Conservation (phyloP, 2,113 vertebrate genomes). For the Cyprinodon tularosa region DNA sequence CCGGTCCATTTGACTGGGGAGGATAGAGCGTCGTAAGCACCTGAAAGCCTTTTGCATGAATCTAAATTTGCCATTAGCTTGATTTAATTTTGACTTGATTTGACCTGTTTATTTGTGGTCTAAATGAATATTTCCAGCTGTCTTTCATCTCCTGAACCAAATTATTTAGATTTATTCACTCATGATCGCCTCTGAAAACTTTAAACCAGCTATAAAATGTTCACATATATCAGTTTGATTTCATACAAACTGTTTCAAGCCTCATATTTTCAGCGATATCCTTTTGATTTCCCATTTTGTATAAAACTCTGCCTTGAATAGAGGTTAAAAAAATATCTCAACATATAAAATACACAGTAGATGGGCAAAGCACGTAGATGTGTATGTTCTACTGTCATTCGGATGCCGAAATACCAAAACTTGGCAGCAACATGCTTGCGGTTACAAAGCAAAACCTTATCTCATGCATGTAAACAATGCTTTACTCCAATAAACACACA, state of each 20-base stretch:
- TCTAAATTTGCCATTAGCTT: constrained; percentile 36
- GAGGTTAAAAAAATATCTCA: constrained; percentile 28
- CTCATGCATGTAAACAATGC: constrained; percentile 44
- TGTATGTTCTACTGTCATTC: constrained; percentile 3
- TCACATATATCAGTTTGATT: not conserved
- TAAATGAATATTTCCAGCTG: not conserved
- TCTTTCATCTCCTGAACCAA: not conserved
- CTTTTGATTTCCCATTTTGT: constrained; percentile 12
- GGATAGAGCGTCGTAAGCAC: constrained; percentile 63
- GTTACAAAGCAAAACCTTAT: constrained; percentile 14
- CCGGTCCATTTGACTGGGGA: constrained; percentile 39
- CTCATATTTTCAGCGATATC: not conserved
- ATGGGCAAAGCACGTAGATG: not conserved
- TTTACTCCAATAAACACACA: constrained; percentile 52
- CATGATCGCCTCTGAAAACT: no score
- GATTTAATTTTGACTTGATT: constrained; percentile 57
- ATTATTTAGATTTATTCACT: not conserved
- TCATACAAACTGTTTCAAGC: not conserved
- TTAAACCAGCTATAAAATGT: not conserved
- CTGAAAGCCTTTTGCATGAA: constrained; percentile 66
- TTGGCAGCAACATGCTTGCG: constrained; percentile 12
- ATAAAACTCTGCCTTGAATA: constrained; percentile 23
- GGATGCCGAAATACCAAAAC: constrained; percentile 12
- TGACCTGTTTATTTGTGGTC: constrained; percentile 20
- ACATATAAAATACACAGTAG: not conserved